Percentiles rank a stretch among this genome's conserved stretches.
These are phyloP conservation scores for Drosophila nasuta DNA, from an alignment of 1,140 invertebrate genomes.

Conservation along the genomic window DNA sequence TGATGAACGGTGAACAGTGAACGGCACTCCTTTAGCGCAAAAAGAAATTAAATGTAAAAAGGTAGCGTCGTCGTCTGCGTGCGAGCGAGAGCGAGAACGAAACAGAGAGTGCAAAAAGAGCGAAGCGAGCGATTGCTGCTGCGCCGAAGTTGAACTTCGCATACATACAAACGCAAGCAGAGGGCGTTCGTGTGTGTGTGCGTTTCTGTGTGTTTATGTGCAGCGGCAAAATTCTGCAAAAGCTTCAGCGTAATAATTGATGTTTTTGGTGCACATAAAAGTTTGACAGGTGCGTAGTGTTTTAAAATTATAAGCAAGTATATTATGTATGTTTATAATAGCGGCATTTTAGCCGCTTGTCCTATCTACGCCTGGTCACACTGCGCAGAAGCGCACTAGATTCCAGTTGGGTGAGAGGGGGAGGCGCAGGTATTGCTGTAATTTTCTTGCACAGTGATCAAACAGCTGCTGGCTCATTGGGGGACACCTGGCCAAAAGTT, in stretches of 20 bases:
- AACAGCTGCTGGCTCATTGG: conserved; percentile 44
- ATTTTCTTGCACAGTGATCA: conserved; percentile 47
- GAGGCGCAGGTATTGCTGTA: neutral
- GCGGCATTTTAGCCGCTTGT: conserved; percentile 49
- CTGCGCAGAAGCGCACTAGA: conserved; percentile 52
- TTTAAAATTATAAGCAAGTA: conserved; percentile 21
- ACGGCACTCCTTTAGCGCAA: conserved; percentile 79
- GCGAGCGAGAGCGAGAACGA: conserved; percentile 32
- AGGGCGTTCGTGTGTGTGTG: conserved; percentile 11
- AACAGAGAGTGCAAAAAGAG: conserved; percentile 43
- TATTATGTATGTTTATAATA: conserved; percentile 30
- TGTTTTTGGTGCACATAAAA: conserved; percentile 17
- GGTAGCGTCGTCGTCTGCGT: conserved; percentile 36
- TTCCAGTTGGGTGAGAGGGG: too few species aligned
- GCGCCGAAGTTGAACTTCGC: conserved; percentile 70
- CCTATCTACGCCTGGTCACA: conserved; percentile 36
- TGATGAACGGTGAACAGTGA: conserved; percentile 38
- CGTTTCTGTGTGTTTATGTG: conserved; percentile 19
- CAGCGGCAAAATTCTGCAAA: conserved; percentile 20
- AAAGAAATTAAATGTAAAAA: conserved; percentile 56
- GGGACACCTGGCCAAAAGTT: conserved; percentile 54
- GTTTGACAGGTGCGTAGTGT: conserved; percentile 27
- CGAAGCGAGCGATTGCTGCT: conserved; percentile 45
- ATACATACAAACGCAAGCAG: conserved; percentile 39
- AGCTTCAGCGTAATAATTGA: conserved; percentile 20